Evolutionary conservation across 2,797 vertebrate species (phyloP).

Genomic region (Ataeniobius toweri): DNA sequence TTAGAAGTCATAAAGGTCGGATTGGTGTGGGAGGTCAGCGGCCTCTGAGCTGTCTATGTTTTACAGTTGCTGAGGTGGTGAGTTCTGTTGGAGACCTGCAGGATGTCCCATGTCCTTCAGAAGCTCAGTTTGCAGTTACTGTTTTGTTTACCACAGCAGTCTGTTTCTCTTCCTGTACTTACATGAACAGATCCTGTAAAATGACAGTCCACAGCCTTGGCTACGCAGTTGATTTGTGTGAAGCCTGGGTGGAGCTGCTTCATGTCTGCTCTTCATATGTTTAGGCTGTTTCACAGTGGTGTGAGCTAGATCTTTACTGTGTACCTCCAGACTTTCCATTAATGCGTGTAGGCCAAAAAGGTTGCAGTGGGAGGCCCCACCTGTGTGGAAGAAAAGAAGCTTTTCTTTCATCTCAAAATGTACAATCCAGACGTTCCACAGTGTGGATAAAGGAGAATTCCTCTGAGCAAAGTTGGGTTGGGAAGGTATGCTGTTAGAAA

Average conservation of each 20-base stretch:
- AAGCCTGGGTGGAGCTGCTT: background rate
- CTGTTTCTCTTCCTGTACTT: conserved; percentile 57
- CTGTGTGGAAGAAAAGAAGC: background rate
- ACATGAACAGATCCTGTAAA: conserved; percentile 27
- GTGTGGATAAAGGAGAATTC: background rate
- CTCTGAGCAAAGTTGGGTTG: too few relatives aligned
- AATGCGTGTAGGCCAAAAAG: background rate
- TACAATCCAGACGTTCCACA: background rate
- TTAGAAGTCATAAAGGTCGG: background rate
- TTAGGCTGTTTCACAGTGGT: background rate
- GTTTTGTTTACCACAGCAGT: conserved; percentile 39
- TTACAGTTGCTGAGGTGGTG: conserved; percentile 17
- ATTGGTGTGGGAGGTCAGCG: conserved; percentile 2
- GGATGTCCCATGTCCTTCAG: conserved; percentile 6
- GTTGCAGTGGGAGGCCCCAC: background rate
- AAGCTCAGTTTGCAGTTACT: conserved; percentile 14
- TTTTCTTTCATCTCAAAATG: background rate
- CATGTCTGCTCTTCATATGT: background rate
- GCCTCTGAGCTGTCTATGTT: too few relatives aligned
- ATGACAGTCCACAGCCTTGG: conserved; percentile 30
- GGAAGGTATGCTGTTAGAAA: too few relatives aligned
- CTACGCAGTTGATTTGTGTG: conserved; percentile 9
- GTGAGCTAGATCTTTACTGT: background rate
- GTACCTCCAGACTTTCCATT: background rate
- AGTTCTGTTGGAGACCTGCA: conserved; percentile 17